A percentile compares a stretch with the other conserved stretches of the same genome.
Evolutionary conservation across 2,888 invertebrate genomes (phyloP).

Genomic region (Dryomyza anilis): DNA sequence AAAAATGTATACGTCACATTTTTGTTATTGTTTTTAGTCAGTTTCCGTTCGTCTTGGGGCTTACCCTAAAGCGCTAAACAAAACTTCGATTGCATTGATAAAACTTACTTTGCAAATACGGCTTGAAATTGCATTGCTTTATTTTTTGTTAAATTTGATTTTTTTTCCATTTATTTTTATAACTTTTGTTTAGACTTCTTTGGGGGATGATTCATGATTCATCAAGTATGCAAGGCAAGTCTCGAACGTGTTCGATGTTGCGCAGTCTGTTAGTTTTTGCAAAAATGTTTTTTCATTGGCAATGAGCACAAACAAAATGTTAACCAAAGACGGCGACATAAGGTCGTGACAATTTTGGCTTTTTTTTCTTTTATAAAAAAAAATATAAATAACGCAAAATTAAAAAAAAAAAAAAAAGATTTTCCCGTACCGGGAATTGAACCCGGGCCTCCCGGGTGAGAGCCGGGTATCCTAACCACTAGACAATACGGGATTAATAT

Average conservation of each 20-base stretch:
- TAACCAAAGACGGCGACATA: no score
- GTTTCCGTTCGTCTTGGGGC: neutral
- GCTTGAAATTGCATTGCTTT: neutral
- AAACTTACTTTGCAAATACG: slow-evolving; percentile 1
- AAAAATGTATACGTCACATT: no score
- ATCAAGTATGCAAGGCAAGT: slow-evolving; percentile 12
- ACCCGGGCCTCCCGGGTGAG: no score
- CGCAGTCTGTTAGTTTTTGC: slow-evolving; percentile 1
- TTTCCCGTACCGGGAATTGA: no score
- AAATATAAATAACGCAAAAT: no score
- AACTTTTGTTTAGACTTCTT: neutral
- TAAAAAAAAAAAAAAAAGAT: no score
- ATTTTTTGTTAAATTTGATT: neutral
- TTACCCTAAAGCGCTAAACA: neutral
- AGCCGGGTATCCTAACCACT: no score
- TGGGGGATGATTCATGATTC: neutral
- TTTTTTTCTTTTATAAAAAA: no score
- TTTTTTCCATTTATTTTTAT: neutral
- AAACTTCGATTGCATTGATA: slow-evolving; percentile 1
- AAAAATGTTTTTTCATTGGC: neutral
- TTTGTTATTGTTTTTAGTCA: no score
- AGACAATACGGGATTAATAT: no score
- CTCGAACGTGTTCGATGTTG: slow-evolving; percentile 10
- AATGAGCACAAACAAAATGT: no score
- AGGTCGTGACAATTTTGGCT: no score